These are phyloP conservation scores for Caenorhabditis brenneri DNA, from an alignment of 1,140 invertebrate genomes.

Conservation along the genomic window DNA sequence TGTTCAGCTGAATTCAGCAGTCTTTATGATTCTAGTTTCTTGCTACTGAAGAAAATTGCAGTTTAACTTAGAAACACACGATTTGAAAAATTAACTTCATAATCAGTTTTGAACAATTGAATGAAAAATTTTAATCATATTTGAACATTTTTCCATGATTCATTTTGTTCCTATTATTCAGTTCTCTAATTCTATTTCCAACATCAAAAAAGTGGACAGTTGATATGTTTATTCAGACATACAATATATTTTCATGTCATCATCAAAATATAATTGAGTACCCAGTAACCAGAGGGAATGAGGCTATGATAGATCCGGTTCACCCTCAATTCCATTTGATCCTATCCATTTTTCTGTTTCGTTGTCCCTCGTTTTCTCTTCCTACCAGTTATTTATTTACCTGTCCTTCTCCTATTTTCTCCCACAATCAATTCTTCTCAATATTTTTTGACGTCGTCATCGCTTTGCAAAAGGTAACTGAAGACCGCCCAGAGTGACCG, in stretches of 20 bases:
- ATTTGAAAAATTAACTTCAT: too few species aligned
- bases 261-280: conserved; percentile 20
- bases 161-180: neutral
- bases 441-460: neutral
- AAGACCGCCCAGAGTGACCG: neutral
- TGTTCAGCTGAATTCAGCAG: too few species aligned
- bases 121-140: neutral
- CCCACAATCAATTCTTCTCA: neutral
- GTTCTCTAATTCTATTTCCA: neutral
- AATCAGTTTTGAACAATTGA: too few species aligned
- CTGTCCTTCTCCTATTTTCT: neutral
- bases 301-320: neutral
- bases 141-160: too few species aligned
- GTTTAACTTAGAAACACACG: too few species aligned
- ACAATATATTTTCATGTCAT: neutral
- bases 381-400: conserved; percentile 7
- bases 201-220: neutral
- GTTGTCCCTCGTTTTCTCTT: neutral
- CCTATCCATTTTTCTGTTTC: conserved; percentile 13
- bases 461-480: conserved; percentile 1
- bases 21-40: too few species aligned
- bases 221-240: neutral
- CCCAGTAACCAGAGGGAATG: neutral
- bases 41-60: too few species aligned
- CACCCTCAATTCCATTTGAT: neutral